Evolutionary conservation across 1,140 invertebrate species (phyloP).

Genomic region (fruit fly (Drosophila melanogaster)): Release_6_plus_ISO1_MT NT_033779.5:9649001-9649500

Average conservation of each 20-base stretch:
- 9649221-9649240: conserved; percentile 64
- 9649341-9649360: conserved; percentile 66
- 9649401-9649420: conserved; percentile 66
- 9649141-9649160: conserved; percentile 51
- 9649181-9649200: not conserved
- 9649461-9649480: conserved; percentile 76
- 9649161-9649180: rapidly evolving
- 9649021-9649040: conserved; percentile 86
- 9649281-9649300: conserved; percentile 66
- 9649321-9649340: conserved; percentile 55
- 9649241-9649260: conserved; percentile 63
- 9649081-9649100: conserved; percentile 87
- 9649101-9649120: conserved; percentile 86
- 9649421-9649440: conserved; percentile 81
- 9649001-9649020: conserved; percentile 87
- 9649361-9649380: conserved; percentile 56
- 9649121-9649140: conserved; percentile 77
- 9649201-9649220: conserved; percentile 62
- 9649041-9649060: conserved; percentile 87
- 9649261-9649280: conserved; percentile 67
- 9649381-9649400: conserved; percentile 66
- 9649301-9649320: conserved; percentile 56
- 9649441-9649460: conserved; percentile 70
- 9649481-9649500: conserved; percentile 28
- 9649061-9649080: conserved; percentile 88